A percentile compares a stretch with the other conserved stretches of the same genome.
Conservation (phyloP, 1,140 invertebrate species). For the Drosophila kurseongensis region DNA sequence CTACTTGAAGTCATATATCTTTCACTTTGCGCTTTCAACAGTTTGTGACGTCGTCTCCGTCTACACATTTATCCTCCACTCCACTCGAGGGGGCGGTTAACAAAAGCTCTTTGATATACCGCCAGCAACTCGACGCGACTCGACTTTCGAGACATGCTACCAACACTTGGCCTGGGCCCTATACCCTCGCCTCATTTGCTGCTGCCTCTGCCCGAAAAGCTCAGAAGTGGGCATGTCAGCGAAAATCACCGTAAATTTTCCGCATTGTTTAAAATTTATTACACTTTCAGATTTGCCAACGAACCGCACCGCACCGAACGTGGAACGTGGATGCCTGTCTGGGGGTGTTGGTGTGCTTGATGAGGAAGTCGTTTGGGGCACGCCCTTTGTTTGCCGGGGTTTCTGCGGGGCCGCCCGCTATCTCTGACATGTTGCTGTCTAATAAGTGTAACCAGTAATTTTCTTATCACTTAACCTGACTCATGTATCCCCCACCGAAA, state of each 20-base stretch:
- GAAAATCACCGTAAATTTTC: slow-evolving; percentile 83
- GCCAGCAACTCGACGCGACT: slow-evolving; percentile 40
- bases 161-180: slow-evolving; percentile 57
- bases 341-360: slow-evolving; percentile 27
- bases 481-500: slow-evolving; percentile 26
- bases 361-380: slow-evolving; percentile 52
- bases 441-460: slow-evolving; percentile 81
- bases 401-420: slow-evolving; percentile 31
- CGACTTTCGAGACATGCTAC: slow-evolving; percentile 68
- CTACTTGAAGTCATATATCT: slow-evolving; percentile 83
- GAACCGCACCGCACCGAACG: slow-evolving; percentile 26
- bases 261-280: slow-evolving; percentile 83
- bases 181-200: slow-evolving; percentile 15
- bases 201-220: slow-evolving; percentile 54
- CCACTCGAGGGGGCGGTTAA: slow-evolving; percentile 55
- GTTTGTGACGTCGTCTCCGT: slow-evolving; percentile 73
- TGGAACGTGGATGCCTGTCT: slow-evolving; percentile 1
- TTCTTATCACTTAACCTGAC: slow-evolving; percentile 67
- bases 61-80: slow-evolving; percentile 65
- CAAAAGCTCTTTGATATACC: slow-evolving; percentile 79
- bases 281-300: slow-evolving; percentile 77
- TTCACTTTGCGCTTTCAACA: slow-evolving; percentile 82
- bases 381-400: slow-evolving; percentile 70
- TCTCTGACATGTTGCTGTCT: slow-evolving; percentile 78
- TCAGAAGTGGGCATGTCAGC: slow-evolving; percentile 82